Evolutionary conservation across 23 tunicate species (phyloP).

Genomic region (Styela clava): DNA sequence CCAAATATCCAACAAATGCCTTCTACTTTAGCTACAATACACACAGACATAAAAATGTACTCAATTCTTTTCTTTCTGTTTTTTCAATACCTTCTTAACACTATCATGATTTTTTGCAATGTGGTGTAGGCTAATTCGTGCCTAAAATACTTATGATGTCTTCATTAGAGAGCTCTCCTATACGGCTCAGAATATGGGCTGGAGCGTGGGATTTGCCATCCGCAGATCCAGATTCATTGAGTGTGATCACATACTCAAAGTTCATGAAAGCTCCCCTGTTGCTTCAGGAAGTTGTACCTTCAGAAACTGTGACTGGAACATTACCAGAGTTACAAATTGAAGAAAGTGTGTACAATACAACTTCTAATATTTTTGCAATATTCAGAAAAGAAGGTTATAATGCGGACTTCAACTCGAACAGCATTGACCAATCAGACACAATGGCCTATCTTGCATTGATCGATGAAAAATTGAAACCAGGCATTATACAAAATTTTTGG

Average conservation of each 20-base stretch:
- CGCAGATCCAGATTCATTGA: conserved; percentile 64
- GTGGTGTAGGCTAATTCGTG: too few relatives aligned
- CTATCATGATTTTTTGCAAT: too few relatives aligned
- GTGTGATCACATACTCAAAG: conserved; percentile 60
- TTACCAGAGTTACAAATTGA: conserved; percentile 69
- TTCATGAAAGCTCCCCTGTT: conserved; percentile 48
- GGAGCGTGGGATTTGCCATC: conserved; percentile 66
- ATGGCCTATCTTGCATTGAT: conserved; percentile 68
- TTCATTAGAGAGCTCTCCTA: too few relatives aligned
- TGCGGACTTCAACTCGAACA: conserved; percentile 49
- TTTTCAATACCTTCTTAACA: too few relatives aligned
- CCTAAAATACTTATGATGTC: too few relatives aligned
- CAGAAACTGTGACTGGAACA: conserved; percentile 51
- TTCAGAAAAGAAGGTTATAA: conserved; percentile 80
- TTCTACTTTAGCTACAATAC: too few relatives aligned
- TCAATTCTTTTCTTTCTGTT: too few relatives aligned
- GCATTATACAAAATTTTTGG: conserved; percentile 60
- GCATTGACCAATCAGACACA: conserved; percentile 66
- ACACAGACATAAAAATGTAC: too few relatives aligned
- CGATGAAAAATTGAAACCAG: conserved; percentile 70
- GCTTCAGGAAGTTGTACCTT: conserved; percentile 23
- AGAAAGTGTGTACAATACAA: conserved; percentile 49
- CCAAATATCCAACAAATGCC: too few relatives aligned
- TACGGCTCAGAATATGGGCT: conserved; percentile 56
- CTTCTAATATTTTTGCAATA: conserved; percentile 45